phyloP scores from a whole-genome alignment of 2,797 vertebrate genomes.

The Acipenser ruthenus region DNA sequence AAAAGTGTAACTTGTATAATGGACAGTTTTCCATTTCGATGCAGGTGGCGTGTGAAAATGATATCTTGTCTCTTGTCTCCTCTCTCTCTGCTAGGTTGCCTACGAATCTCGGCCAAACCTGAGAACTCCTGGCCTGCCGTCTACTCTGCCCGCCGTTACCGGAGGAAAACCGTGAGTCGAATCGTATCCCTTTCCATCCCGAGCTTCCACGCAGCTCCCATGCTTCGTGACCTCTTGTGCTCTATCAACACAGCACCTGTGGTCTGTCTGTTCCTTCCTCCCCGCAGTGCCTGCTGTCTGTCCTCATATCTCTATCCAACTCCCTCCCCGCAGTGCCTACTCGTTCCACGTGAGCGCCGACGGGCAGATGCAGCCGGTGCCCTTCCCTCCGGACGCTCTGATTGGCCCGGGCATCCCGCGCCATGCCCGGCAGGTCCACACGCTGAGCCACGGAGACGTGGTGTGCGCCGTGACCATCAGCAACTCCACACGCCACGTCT shows the following conservation, averaged over 20 bases:
- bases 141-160: constrained; percentile 65
- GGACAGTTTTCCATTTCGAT: neutral
- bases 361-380: constrained; percentile 82
- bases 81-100: constrained; percentile 56
- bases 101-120: constrained; percentile 82
- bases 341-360: constrained; percentile 83
- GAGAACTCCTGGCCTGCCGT: constrained; percentile 61
- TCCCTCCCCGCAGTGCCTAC: constrained; percentile 56
- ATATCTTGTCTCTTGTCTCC: neutral
- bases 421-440: constrained; percentile 79
- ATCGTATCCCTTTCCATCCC: neutral
- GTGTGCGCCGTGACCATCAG: constrained; percentile 80
- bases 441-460: constrained; percentile 74
- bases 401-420: constrained; percentile 76
- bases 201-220: neutral
- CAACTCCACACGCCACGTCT: constrained; percentile 67
- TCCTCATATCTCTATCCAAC: too few species aligned
- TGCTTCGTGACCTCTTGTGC: neutral
- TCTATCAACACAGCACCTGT: neutral
- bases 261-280: too few species aligned
- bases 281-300: neutral
- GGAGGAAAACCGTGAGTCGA: constrained; percentile 80
- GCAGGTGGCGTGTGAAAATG: neutral
- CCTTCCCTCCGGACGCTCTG: constrained; percentile 74
- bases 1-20: too few species aligned